Conservation (phyloP, 2,797 vertebrate genomes). For the Gymnoscopelus microlampas region DNA sequence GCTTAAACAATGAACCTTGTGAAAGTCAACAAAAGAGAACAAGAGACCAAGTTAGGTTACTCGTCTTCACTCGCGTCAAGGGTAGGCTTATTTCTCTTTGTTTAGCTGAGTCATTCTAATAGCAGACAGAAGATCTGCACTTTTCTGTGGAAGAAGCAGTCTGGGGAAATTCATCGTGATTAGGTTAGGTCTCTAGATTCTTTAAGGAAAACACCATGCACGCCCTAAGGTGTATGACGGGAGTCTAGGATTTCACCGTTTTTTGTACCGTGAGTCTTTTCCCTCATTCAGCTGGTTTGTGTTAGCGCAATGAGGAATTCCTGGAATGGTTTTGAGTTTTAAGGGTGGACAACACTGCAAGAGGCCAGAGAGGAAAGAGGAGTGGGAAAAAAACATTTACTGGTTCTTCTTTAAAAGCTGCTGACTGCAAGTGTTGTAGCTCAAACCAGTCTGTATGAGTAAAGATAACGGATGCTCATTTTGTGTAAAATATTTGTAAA, state of each 20-base stretch:
- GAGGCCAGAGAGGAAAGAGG: slow-evolving; percentile 21
- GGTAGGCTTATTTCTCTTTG: no score
- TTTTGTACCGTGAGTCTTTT: slow-evolving; percentile 26
- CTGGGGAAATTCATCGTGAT: slow-evolving; percentile 31
- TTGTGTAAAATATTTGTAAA: background rate
- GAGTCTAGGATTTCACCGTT: slow-evolving; percentile 44
- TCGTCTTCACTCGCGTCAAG: no score
- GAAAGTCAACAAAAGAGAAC: no score
- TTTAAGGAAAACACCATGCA: slow-evolving; percentile 36
- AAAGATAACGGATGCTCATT: slow-evolving; percentile 9
- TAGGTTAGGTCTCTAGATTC: slow-evolving; percentile 39
- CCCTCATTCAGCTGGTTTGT: slow-evolving; percentile 50
- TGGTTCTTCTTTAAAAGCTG: slow-evolving; percentile 19
- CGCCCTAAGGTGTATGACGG: slow-evolving; percentile 39
- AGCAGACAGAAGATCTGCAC: slow-evolving; percentile 34
- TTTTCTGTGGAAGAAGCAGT: slow-evolving; percentile 23
- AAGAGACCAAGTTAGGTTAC: no score
- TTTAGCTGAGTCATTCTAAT: slow-evolving; percentile 16
- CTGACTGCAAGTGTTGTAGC: background rate
- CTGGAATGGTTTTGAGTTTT: slow-evolving; percentile 45
- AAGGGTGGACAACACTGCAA: slow-evolving; percentile 25
- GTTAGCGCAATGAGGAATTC: slow-evolving; percentile 49
- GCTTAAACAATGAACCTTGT: no score
- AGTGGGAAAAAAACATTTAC: slow-evolving; percentile 16
- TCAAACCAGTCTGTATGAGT: slow-evolving; percentile 7